Conservation (phyloP, 2,113 vertebrate species). For the Globicephala melas region DNA sequence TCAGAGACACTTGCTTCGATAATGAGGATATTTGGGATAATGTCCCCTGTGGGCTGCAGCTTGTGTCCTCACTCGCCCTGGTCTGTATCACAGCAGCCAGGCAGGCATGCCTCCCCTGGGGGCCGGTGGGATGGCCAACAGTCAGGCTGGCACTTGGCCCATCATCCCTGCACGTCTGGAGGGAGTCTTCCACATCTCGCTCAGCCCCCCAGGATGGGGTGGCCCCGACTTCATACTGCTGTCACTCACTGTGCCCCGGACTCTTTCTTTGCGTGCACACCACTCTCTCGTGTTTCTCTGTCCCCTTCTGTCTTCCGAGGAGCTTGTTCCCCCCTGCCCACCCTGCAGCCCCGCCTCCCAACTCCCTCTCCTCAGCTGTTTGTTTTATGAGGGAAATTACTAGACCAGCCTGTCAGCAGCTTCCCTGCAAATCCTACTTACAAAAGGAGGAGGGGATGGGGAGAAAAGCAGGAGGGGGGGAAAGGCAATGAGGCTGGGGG, state of each 20-base stretch:
- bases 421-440: slow-evolving; percentile 65
- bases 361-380: slow-evolving; percentile 54
- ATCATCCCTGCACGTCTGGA: background rate
- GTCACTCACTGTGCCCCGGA: background rate
- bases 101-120: background rate
- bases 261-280: background rate
- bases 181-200: background rate
- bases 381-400: slow-evolving; percentile 70
- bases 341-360: background rate
- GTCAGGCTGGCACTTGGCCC: background rate
- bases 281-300: background rate
- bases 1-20: slow-evolving; percentile 10
- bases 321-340: background rate
- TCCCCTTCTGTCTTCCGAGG: background rate
- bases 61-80: background rate
- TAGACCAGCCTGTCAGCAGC: slow-evolving; percentile 70
- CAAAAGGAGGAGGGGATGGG: slow-evolving; percentile 37
- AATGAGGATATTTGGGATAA: slow-evolving; percentile 43
- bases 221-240: background rate
- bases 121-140: background rate
- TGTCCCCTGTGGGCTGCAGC: slow-evolving; percentile 4
- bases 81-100: background rate
- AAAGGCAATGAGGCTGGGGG: slow-evolving; percentile 71
- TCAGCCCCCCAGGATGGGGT: background rate
- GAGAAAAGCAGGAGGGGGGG: background rate